Conservation (phyloP, 2,113 vertebrate species). For the Sorex fumeus region DNA sequence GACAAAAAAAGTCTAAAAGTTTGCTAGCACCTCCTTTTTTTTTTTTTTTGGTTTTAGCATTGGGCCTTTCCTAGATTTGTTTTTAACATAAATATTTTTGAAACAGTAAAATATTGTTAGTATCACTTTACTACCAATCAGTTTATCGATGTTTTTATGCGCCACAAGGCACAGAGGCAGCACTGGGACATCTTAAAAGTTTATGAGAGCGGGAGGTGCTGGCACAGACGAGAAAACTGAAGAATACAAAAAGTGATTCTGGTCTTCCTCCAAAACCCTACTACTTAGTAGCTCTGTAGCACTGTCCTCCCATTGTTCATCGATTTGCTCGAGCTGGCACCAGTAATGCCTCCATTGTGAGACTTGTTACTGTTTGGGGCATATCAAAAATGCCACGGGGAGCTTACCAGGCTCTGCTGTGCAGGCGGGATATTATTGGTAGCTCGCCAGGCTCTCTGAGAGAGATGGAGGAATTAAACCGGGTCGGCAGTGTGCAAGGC, state of each 20-base stretch:
- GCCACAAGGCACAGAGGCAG: neutral
- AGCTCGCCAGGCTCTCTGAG: too few relatives aligned
- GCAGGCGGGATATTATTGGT: too few relatives aligned
- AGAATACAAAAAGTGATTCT: neutral
- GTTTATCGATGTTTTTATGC: neutral
- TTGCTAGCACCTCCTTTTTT: neutral
- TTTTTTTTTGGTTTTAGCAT: neutral
- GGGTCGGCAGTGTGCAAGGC: too few relatives aligned
- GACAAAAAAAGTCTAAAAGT: neutral
- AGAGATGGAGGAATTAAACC: too few relatives aligned
- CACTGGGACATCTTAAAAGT: neutral
- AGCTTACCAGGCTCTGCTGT: too few relatives aligned
- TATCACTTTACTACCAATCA: slow-evolving; percentile 29
- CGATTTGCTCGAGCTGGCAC: too few relatives aligned
- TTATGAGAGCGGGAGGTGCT: neutral
- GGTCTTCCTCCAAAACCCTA: neutral
- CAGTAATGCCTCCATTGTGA: too few relatives aligned
- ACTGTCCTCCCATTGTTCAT: too few relatives aligned
- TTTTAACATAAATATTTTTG: slow-evolving; percentile 50
- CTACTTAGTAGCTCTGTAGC: too few relatives aligned
- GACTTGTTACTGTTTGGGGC: too few relatives aligned
- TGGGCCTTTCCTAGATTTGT: neutral
- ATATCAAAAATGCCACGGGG: too few relatives aligned
- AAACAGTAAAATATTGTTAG: slow-evolving; percentile 44
- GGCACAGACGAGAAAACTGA: neutral